Base-by-base conservation (phyloP, 2,113 vertebrate species). In the Cyprichromis sp. region DNA sequence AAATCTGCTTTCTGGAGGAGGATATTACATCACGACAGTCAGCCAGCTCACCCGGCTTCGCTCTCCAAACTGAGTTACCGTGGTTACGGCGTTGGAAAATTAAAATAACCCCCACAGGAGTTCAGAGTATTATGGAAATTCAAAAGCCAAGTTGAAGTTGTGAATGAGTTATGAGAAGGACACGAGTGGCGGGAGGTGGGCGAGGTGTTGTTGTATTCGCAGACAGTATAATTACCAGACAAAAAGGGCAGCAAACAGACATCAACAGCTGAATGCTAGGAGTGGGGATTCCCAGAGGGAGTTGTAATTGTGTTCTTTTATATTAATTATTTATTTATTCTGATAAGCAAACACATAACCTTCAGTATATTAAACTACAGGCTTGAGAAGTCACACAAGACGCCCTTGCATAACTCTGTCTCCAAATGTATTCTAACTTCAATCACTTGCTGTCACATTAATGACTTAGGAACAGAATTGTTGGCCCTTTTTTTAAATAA, bases 41-140 rank as follows among this genome's bases (percentile, higher is more conserved):
- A 76, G 86, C 80, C 86, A 82, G 82, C 80, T 81, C n/a, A 42
- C 57, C 52, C 13, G 21, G 66, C 71, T 73, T 76, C 2, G 9
- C 76, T 88, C 54, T 34, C 89, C 66, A 85, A 91, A 86, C 63
- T 11, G 84, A 90, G 91, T 93, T 91, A 92, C 88, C 50, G 55
- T 91, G 91, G 91, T 93, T 92, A 93, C 88, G 9, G 84, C 47
- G 19, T 88, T 90, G 92, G 92, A 89, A 95, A 93, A 95, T 93
- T 91, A 93, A 94, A 91, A 88, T 85, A 91, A 91, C 52, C 81
- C 91, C 92, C 87, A 6, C 47, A 83, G 89, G 90, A 82, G 53
- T 90, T 83, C 11, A 73, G 45, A 85, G 80, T 78, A 80, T 90
- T 93, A 90, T 91, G 91, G 80, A 92, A 88, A 91, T 89, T 73